Conservation (phyloP, 1,140 invertebrate species). For the Euwallacea fornicatus region DNA sequence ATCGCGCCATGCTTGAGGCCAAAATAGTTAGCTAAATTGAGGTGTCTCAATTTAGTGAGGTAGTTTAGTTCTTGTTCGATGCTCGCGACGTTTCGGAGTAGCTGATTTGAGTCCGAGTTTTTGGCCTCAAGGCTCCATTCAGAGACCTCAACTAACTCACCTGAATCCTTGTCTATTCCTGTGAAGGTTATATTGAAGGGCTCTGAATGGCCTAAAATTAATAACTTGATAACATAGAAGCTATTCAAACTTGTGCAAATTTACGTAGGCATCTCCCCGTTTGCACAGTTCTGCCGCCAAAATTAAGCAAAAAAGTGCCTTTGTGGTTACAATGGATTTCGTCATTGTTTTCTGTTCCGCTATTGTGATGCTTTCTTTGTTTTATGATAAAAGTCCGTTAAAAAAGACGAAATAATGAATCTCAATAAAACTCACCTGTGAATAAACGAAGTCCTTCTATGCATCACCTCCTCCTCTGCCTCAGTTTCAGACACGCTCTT, state of each 20-base stretch:
- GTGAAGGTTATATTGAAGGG: constrained; percentile 69
- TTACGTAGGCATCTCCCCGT: constrained; percentile 62
- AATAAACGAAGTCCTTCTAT: constrained; percentile 17
- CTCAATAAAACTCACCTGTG: constrained; percentile 18
- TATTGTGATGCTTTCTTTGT: no score
- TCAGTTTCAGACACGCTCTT: constrained; percentile 41
- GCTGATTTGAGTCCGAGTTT: constrained; percentile 51
- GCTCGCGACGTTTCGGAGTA: constrained; percentile 61
- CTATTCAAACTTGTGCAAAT: constrained; percentile 22
- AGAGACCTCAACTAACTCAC: constrained; percentile 67
- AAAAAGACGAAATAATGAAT: background rate
- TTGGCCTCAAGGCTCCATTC: constrained; percentile 63
- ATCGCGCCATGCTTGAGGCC: constrained; percentile 66
- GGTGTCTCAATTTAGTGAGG: constrained; percentile 68
- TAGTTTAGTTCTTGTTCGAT: constrained; percentile 74
- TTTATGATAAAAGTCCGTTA: no score
- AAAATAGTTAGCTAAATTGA: constrained; percentile 72
- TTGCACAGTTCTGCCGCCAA: constrained; percentile 59
- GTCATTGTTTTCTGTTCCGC: constrained; percentile 51
- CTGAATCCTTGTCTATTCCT: constrained; percentile 67
- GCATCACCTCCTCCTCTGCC: constrained; percentile 40
- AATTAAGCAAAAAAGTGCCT: constrained; percentile 58
- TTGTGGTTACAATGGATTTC: constrained; percentile 57
- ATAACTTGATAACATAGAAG: constrained; percentile 3
- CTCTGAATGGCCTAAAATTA: constrained; percentile 61